Conservation (phyloP, 1,140 invertebrate species). For the Armadillidium nasatum region DNA sequence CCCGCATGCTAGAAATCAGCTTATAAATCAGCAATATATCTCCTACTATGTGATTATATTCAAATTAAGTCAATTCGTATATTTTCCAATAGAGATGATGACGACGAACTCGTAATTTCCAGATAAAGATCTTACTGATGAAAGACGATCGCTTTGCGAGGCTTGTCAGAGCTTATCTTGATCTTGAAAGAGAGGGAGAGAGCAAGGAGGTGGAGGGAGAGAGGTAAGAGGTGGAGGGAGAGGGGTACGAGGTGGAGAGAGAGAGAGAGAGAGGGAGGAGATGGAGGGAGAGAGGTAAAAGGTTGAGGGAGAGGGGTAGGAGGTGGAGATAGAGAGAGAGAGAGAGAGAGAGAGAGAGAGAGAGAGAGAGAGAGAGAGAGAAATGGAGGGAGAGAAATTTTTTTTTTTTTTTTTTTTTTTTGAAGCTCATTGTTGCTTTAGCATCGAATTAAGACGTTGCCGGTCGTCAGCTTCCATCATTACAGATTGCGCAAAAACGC, state of each 20-base stretch:
- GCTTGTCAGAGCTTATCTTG: not conserved
- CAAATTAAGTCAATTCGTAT: constrained; percentile 4
- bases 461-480: not conserved
- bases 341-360: no score
- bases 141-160: not conserved
- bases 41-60: constrained; percentile 1
- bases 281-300: no score
- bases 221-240: no score
- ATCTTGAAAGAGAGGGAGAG: not conserved
- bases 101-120: not conserved
- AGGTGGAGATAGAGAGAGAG: no score
- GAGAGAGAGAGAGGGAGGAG: no score
- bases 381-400: no score
- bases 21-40: constrained; percentile 2
- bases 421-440: not conserved
- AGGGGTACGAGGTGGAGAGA: no score
- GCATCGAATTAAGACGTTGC: not conserved
- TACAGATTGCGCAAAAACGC: not conserved
- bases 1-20: not conserved
- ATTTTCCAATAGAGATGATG: not conserved
- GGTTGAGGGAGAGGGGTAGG: no score
- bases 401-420: no score
- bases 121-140: not conserved
- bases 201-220: no score
- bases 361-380: no score